These are phyloP conservation scores for Garrulus glandarius DNA, from an alignment of 2,797 vertebrate genomes.

Conservation along the genomic window DNA sequence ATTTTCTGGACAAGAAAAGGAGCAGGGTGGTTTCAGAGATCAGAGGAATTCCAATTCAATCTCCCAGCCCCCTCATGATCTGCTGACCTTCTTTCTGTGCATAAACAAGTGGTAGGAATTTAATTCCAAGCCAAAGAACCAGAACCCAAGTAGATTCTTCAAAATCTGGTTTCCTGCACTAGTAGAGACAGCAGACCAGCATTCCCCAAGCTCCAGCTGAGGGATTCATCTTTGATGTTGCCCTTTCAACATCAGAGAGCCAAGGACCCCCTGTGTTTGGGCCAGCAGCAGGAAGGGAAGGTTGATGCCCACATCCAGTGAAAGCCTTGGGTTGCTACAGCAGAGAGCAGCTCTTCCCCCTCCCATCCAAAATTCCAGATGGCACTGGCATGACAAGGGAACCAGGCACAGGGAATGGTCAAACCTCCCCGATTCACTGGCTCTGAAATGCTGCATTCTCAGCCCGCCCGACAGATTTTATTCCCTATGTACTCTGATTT, in stretches of 20 bases:
- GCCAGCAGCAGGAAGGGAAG: not conserved
- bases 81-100: not conserved
- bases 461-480: not conserved
- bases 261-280: not conserved
- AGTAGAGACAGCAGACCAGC: not conserved
- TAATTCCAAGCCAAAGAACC: not conserved
- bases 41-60: not conserved
- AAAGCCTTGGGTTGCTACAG: not conserved
- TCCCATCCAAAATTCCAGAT: not conserved
- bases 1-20: not conserved
- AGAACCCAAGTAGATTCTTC: not conserved
- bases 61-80: not conserved
- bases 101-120: not conserved
- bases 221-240: not conserved
- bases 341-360: not conserved
- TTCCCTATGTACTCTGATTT: not conserved
- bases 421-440: not conserved
- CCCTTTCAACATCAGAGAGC: not conserved
- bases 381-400: rapidly evolving
- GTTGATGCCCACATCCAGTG: no score
- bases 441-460: not conserved
- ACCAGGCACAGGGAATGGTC: not conserved
- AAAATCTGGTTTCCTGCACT: not conserved
- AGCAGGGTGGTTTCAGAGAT: not conserved
- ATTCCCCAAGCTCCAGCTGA: not conserved